Evolutionary conservation across 2,888 invertebrate species (phyloP).

Genomic region (Galerucella calmariensis): DNA sequence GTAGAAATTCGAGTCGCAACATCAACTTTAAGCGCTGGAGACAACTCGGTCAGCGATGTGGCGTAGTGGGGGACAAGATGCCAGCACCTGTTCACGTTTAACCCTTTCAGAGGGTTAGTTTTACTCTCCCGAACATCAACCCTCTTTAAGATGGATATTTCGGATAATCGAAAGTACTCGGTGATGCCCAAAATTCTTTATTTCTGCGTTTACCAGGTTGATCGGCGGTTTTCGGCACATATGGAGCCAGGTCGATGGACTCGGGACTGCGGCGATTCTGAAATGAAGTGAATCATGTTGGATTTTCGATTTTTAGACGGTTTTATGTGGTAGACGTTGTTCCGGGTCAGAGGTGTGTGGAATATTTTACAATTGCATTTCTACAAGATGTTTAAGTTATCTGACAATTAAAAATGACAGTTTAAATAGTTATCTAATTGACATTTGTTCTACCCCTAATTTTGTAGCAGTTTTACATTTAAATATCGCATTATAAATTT

Average conservation of each 20-base stretch:
- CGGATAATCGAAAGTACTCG: conserved; percentile 34
- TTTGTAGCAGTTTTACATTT: too few species aligned
- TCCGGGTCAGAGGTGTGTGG: conserved; percentile 37
- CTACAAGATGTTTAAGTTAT: not conserved
- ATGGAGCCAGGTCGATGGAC: conserved; percentile 55
- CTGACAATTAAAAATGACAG: too few species aligned
- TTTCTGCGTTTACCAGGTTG: conserved; percentile 50
- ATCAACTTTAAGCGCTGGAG: conserved; percentile 50
- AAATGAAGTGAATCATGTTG: conserved; percentile 53
- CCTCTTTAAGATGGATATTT: conserved; percentile 44
- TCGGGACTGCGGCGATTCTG: conserved; percentile 42
- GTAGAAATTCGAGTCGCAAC: conserved; percentile 56
- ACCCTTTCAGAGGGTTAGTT: conserved; percentile 55
- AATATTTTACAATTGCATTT: conserved; percentile 14
- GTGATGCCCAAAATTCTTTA: conserved; percentile 21
- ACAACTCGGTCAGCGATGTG: conserved; percentile 43
- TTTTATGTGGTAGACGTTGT: conserved; percentile 60
- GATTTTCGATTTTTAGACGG: conserved; percentile 39
- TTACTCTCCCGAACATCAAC: conserved; percentile 33
- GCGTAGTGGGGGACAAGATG: conserved; percentile 54
- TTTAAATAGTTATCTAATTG: too few species aligned
- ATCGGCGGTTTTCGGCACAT: conserved; percentile 69
- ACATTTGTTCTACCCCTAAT: too few species aligned
- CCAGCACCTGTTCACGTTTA: conserved; percentile 62
- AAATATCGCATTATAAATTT: too few species aligned